phyloP scores from a whole-genome alignment of 2,113 vertebrate species.

The Mustela nigripes region DNA sequence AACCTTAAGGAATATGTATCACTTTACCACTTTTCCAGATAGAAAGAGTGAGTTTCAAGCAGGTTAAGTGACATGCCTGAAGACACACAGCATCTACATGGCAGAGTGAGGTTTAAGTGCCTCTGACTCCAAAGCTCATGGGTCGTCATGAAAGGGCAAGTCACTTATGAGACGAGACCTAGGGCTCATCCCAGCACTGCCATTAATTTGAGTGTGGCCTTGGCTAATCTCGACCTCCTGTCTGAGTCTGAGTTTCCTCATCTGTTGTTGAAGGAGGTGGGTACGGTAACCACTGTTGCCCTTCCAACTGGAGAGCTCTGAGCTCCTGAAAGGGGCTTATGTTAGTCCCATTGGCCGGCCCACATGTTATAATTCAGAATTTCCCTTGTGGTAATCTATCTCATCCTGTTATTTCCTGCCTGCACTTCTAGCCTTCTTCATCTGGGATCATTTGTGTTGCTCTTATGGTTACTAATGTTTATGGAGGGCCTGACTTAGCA shows the following conservation, averaged over 20 bases:
- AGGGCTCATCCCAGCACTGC: neutral
- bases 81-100: neutral
- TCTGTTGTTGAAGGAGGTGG: conserved; percentile 18
- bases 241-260: conserved; percentile 16
- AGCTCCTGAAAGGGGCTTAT: conserved; percentile 43
- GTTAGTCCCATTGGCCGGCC: conserved; percentile 46
- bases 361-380: conserved; percentile 72
- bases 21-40: conserved; percentile 10
- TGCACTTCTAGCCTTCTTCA: conserved; percentile 71
- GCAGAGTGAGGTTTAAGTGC: neutral
- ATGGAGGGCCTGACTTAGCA: conserved; percentile 68
- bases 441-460: conserved; percentile 63
- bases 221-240: conserved; percentile 33
- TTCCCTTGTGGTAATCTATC: conserved; percentile 66
- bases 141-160: neutral
- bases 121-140: conserved; percentile 29
- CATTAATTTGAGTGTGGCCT: conserved; percentile 9
- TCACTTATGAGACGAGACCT: conserved; percentile 1
- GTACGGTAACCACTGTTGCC: neutral
- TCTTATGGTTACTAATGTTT: conserved; percentile 69
- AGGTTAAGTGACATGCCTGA: neutral
- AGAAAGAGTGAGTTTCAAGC: conserved; percentile 2
- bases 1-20: neutral
- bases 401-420: conserved; percentile 75
- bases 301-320: neutral